A percentile compares a stretch with the other conserved stretches of the same genome.
These are phyloP conservation scores for Pasiphila rectangulata DNA, from an alignment of 2,888 invertebrate species.

Conservation along the genomic window DNA sequence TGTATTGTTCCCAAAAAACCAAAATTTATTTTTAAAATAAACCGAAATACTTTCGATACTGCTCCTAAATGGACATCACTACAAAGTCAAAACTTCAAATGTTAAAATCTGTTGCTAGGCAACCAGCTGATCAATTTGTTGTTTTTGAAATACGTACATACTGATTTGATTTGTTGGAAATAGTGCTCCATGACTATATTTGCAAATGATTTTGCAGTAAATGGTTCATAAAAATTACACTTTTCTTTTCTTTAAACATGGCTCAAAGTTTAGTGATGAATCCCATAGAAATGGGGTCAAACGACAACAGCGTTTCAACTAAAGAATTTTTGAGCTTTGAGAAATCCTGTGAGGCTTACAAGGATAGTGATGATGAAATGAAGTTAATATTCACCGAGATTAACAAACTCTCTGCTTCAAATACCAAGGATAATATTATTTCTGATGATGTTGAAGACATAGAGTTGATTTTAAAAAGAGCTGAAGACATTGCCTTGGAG, in stretches of 20 bases:
- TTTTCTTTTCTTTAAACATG: conserved; percentile 36
- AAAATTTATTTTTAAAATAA: no score
- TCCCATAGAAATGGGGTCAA: conserved; percentile 51
- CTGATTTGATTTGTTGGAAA: neutral
- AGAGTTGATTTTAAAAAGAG: conserved; percentile 67
- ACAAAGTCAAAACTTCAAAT: no score
- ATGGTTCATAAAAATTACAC: neutral
- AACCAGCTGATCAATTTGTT: conserved; percentile 15
- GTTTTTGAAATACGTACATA: neutral
- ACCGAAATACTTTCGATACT: no score
- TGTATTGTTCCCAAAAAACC: no score
- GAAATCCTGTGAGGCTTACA: conserved; percentile 65
- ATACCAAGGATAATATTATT: conserved; percentile 49
- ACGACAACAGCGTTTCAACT: conserved; percentile 65
- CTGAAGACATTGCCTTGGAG: conserved; percentile 67
- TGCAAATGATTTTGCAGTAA: neutral
- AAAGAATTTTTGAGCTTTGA: conserved; percentile 70
- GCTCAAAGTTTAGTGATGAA: conserved; percentile 43
- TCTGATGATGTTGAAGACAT: conserved; percentile 66
- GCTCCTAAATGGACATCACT: neutral
- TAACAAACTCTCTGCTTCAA: conserved; percentile 73
- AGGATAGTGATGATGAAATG: conserved; percentile 81
- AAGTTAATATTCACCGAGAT: conserved; percentile 86
- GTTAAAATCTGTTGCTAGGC: conserved; percentile 19
- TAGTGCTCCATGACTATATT: no score